Evolutionary conservation across 1,140 invertebrate species (phyloP).

Genomic region (Argopecten irradians): DNA sequence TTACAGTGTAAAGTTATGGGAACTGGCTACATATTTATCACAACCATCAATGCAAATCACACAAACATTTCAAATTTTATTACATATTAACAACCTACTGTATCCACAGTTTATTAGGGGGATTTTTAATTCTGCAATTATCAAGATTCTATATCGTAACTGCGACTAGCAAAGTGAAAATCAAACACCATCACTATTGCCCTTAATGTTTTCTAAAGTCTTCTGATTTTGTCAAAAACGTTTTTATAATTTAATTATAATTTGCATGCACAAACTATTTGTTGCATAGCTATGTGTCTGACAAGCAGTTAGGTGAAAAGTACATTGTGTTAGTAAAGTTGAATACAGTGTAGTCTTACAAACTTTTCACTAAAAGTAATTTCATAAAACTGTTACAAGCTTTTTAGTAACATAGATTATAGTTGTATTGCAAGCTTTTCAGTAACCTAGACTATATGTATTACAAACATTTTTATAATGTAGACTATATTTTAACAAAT

Average conservation of each 20-base stretch:
- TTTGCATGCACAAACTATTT: neutral
- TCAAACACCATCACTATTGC: neutral
- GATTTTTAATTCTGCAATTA: neutral
- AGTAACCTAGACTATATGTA: neutral
- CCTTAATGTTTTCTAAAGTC: neutral
- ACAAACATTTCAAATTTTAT: neutral
- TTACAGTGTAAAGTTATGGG: neutral
- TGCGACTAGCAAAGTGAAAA: neutral
- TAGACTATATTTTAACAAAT: neutral
- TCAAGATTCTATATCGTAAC: neutral
- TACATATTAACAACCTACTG: neutral
- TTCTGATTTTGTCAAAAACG: neutral
- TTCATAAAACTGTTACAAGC: neutral
- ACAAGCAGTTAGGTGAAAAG: no score
- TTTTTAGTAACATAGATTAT: neutral
- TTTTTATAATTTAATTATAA: neutral
- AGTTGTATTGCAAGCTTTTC: neutral
- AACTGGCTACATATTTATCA: neutral
- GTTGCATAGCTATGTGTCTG: neutral
- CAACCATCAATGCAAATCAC: neutral
- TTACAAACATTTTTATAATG: neutral
- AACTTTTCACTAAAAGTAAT: neutral
- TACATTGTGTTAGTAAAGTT: neutral
- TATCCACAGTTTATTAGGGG: neutral
- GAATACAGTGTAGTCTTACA: neutral